Conservation (phyloP, 53 echinoderm and acorn worm species). For the Temnopleurus reevesii region DNA sequence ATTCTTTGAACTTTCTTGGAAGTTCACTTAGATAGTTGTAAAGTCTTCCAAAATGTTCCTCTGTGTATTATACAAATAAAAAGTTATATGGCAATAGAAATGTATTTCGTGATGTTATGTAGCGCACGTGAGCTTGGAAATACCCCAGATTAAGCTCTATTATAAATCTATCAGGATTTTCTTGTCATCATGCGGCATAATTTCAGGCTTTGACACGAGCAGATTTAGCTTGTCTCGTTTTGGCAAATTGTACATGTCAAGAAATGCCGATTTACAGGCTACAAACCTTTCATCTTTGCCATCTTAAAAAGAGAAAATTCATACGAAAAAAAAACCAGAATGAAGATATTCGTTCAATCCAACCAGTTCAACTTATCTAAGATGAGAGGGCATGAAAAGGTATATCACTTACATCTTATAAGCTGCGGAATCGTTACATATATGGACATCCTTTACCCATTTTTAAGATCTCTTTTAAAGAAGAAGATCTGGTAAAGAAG, state of each 20-base stretch:
- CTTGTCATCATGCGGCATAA: conserved; percentile 31
- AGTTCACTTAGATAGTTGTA: background rate
- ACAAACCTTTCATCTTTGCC: background rate
- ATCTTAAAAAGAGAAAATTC: background rate
- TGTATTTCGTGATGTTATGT: background rate
- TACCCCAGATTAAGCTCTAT: conserved; percentile 20
- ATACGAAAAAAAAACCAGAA: background rate
- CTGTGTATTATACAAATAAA: background rate
- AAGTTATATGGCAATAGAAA: background rate
- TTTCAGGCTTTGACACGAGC: background rate
- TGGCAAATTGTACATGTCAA: conserved; percentile 33
- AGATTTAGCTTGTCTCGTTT: background rate
- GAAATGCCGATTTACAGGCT: background rate
- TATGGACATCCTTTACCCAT: too few species aligned
- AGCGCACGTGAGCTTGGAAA: background rate
- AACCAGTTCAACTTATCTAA: background rate
- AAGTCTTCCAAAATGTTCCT: background rate
- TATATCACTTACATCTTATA: background rate
- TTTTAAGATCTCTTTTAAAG: too few species aligned
- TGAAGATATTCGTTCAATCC: background rate
- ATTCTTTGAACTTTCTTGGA: background rate
- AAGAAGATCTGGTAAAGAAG: too few species aligned
- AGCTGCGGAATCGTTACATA: too few species aligned
- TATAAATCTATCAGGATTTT: conserved; percentile 49
- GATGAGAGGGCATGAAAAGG: background rate